Base-by-base conservation (phyloP, 2,797 vertebrate genomes). In the Megaceryle alcyon region DNA sequence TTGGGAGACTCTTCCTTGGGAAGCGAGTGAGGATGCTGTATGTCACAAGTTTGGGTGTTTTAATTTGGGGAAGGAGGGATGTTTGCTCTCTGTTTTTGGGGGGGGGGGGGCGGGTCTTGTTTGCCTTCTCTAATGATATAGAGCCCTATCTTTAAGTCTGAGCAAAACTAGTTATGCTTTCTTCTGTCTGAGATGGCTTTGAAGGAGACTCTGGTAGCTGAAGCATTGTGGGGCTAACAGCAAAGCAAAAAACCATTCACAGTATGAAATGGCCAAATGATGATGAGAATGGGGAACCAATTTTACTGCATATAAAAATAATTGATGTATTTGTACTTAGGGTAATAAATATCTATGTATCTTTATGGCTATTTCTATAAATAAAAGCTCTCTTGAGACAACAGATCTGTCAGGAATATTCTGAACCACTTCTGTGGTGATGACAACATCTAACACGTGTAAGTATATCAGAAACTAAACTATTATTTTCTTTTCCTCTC, bases 31-130 rank as follows among this genome's bases (percentile, higher is more conserved):
- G 37, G n/a, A 13, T 1, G 4, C 7, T 15, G 23, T 3, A 1
- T 9, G 29, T 1, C 3, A 7, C 12, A 6, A 25, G 26, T 33
- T 15, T 33, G 75, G 61, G 6, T 7, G 1, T 11, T n/a, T 31
- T 29, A 10, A 10, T 49, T 61, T 10, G 3, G 8, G 41, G 28
- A 29, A 35, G 35, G 12, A 16, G 16, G 22, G 10, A 0, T 6
- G 33, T 66, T 73, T 81, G 5, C 4, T 41, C 2, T 60, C 37
- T 1, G 0, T 11, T 54, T 63, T 4, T 5, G n/a, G 23, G 6
- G 35, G 15, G 33, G 33, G 33, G 33, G 6, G 35, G 15, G 33
- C 7, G 33, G 33, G 4, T 49, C 21, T n/a, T 69, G 4, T 33
- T 43, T 48, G 19, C 4, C 6, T 65, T 48, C 3, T 49, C 6